Evolutionary conservation across 2,113 vertebrate species (phyloP), one percentile per base, ranked within the genome.

Genomic region (Chaetura pelagica): DNA sequence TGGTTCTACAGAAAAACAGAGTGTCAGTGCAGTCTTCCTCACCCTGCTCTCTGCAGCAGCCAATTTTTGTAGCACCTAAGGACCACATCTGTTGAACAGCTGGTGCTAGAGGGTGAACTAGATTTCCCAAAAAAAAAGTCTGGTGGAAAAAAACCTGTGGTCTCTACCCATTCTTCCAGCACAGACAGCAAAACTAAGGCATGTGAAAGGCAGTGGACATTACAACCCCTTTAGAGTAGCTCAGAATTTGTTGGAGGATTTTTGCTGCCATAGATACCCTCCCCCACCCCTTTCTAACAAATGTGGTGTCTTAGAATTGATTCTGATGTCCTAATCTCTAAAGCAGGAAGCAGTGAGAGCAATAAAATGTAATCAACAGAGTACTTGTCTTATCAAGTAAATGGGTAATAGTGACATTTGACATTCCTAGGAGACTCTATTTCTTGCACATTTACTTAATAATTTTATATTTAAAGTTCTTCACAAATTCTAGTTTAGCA

Each of bases 361-460:
- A 94, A 77, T 83, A 67, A 87, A 89, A 91, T 88, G 79, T 89
- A 95, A 96, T 93, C 80, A 97, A 77, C 82, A 87, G 63, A 93
- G 63, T 68, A 87, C 87, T 93, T 87, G 38, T 75, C 95, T 85
- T 90, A 82, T 84, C 85, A 95, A 90, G 94, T 64, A 78, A 91
- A 95, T 79, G 64, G 68, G 24, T 96, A 96, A 95, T 89, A 82
- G 76, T 83, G 77, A 67, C 78, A 94, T 96, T 89, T 88, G 79
- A 87, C 83, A 61, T 96, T 79, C 77, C 71, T 83, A 68, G 0
- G 5, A 86, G 63, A 34, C 44, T 68, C 27, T 90, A 4, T 79
- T 75, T 94, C 84, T 82, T 3, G 34, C 87, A 87, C 59, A 80
- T 96, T 89, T 96, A 61, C 78, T 27, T 94, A 89, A 95, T 90